These are phyloP conservation scores for Mesaphorura yosii DNA, from an alignment of 1,140 invertebrate species.

Conservation along the genomic window DNA sequence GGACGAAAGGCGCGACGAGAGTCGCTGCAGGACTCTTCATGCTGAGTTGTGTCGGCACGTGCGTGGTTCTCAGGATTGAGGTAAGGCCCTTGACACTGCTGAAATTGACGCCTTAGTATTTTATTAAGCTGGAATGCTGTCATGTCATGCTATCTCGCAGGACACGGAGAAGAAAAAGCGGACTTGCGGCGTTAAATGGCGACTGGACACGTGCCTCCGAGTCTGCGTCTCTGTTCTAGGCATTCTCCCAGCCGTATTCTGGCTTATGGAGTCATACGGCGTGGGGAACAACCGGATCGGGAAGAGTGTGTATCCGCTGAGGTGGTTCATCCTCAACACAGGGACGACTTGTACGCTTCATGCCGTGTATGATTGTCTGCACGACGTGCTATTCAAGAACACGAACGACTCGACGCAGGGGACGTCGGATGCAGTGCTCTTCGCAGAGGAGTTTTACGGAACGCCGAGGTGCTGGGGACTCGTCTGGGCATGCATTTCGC, in stretches of 20 bases:
- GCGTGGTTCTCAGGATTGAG: slow-evolving; percentile 13
- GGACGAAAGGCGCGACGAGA: slow-evolving; percentile 14
- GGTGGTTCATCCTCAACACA: slow-evolving; percentile 14
- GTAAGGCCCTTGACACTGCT: not conserved
- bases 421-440: slow-evolving; percentile 22
- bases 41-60: slow-evolving; percentile 17
- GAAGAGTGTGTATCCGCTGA: slow-evolving; percentile 19
- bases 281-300: slow-evolving; percentile 17
- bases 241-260: slow-evolving; percentile 15
- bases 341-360: slow-evolving; percentile 24
- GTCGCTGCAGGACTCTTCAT: slow-evolving; percentile 20
- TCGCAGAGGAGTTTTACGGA: slow-evolving; percentile 22
- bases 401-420: slow-evolving; percentile 15
- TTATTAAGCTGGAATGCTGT: too few relatives aligned
- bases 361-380: slow-evolving; percentile 23
- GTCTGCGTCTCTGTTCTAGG: slow-evolving; percentile 10
- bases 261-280: slow-evolving; percentile 20
- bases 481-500: slow-evolving; percentile 17
- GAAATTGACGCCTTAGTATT: not conserved
- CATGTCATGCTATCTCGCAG: too few relatives aligned
- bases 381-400: slow-evolving; percentile 18
- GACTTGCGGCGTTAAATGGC: slow-evolving; percentile 18
- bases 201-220: slow-evolving; percentile 11
- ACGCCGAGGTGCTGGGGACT: slow-evolving; percentile 21
- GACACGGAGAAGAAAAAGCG: slow-evolving; percentile 4